Evolutionary conservation across 30 jellyfish, hydroid and myxozoan genomes (phyloP).

Genomic region (Sanderia malayensis): DNA sequence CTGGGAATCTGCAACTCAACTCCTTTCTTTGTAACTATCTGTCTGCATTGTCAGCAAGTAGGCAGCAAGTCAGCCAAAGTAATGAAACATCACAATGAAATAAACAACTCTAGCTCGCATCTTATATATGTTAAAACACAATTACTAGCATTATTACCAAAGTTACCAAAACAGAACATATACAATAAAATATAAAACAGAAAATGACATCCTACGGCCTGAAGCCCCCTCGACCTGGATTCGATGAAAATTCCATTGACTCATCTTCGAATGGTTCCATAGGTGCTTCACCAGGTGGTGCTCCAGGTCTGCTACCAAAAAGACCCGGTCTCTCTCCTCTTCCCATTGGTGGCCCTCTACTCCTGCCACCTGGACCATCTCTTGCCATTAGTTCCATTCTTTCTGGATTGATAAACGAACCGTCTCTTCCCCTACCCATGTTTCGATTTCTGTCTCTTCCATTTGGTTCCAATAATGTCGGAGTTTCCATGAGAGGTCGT

Average conservation of each 20-base stretch:
- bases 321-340: conserved; percentile 28
- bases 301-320: conserved; percentile 42
- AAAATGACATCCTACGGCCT: not conserved
- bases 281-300: conserved; percentile 74
- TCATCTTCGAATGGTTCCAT: conserved; percentile 32
- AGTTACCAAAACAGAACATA: too few species aligned
- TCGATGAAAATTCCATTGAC: not conserved
- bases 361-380: conserved; percentile 45
- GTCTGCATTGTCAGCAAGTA: too few species aligned
- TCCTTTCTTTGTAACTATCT: too few species aligned
- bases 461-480: not conserved
- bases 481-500: conserved; percentile 37
- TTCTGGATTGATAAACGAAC: conserved; percentile 45
- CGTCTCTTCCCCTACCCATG: conserved; percentile 30
- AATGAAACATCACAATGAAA: too few species aligned
- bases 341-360: conserved; percentile 48
- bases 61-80: too few species aligned
- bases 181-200: too few species aligned
- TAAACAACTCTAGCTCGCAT: too few species aligned
- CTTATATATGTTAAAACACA: too few species aligned
- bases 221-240: conserved; percentile 19
- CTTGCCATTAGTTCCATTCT: conserved; percentile 37
- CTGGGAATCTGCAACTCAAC: too few species aligned
- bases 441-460: not conserved
- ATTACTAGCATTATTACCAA: too few species aligned